Evolutionary conservation across 2,888 invertebrate species (phyloP).

Genomic region (Cerastis rubricosa): DNA sequence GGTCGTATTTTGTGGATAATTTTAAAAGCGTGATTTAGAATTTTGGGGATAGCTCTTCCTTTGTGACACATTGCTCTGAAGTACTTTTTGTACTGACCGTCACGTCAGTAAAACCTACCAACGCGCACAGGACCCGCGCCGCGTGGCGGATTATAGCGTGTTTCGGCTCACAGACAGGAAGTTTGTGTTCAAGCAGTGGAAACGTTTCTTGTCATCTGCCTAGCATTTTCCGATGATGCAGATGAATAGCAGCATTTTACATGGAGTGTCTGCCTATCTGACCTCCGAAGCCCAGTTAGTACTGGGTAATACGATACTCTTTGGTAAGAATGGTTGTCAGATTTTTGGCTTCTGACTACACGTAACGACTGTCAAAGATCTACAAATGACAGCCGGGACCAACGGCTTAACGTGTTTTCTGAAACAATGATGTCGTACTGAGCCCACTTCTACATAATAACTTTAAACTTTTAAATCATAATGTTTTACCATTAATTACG

Average conservation of each 20-base stretch:
- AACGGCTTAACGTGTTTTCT: too few species aligned
- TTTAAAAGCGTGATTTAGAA: background rate
- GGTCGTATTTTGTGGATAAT: background rate
- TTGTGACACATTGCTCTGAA: background rate
- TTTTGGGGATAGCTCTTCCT: background rate
- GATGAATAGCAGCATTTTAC: too few species aligned
- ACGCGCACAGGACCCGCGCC: background rate
- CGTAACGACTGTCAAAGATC: too few species aligned
- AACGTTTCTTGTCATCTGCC: background rate
- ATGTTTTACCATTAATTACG: background rate
- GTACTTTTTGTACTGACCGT: background rate
- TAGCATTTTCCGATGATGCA: too few species aligned
- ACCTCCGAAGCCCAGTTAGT: too few species aligned
- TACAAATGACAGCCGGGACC: too few species aligned
- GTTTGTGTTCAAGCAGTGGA: background rate
- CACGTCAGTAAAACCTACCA: background rate
- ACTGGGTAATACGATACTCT: too few species aligned
- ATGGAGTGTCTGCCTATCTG: too few species aligned
- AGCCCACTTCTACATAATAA: too few species aligned
- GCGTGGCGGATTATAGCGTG: background rate
- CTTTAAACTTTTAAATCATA: background rate
- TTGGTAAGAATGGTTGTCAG: too few species aligned
- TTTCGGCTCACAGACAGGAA: background rate
- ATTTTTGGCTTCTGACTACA: too few species aligned
- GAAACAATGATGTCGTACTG: background rate